A percentile compares a stretch with the other conserved stretches of the same genome.
phyloP scores from a whole-genome alignment of 2,888 invertebrate genomes.

The Caenorhabditis afra region DNA sequence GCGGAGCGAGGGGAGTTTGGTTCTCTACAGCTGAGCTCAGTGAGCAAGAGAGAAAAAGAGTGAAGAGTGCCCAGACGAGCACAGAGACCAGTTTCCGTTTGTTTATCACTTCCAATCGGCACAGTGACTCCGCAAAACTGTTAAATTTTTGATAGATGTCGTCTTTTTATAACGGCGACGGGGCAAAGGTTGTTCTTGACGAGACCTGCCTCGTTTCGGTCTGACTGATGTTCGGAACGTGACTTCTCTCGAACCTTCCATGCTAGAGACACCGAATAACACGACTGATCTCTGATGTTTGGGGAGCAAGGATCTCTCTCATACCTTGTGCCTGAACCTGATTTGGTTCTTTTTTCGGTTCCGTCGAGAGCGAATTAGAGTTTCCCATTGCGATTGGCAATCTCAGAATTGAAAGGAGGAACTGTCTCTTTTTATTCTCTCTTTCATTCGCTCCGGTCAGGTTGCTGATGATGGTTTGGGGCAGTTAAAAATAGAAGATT shows the following conservation, averaged over 20 bases:
- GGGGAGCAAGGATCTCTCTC: background rate
- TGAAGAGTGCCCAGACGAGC: background rate
- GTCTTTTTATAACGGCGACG: background rate
- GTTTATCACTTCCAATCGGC: slow-evolving; percentile 2
- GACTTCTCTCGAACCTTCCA: too few species aligned
- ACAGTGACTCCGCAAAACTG: background rate
- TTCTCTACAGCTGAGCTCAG: background rate
- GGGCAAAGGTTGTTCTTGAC: background rate
- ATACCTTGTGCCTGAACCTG: background rate
- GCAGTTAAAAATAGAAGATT: slow-evolving; percentile 18
- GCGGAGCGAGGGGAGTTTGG: background rate
- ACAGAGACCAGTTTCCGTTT: background rate
- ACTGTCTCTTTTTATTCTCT: background rate
- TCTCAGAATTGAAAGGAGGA: background rate
- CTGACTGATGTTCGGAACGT: background rate
- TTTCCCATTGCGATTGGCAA: slow-evolving; percentile 39
- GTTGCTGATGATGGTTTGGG: slow-evolving; percentile 9
- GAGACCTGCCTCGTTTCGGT: background rate
- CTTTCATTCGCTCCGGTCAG: slow-evolving; percentile 21
- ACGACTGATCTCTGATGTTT: too few species aligned
- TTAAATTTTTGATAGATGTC: slow-evolving; percentile 9
- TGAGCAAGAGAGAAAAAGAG: background rate
- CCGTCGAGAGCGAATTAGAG: slow-evolving; percentile 7
- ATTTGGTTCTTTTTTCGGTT: background rate
- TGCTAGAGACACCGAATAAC: too few species aligned